Evolutionary conservation across 2,888 invertebrate species (phyloP).

Genomic region (Drosophila recens): DNA sequence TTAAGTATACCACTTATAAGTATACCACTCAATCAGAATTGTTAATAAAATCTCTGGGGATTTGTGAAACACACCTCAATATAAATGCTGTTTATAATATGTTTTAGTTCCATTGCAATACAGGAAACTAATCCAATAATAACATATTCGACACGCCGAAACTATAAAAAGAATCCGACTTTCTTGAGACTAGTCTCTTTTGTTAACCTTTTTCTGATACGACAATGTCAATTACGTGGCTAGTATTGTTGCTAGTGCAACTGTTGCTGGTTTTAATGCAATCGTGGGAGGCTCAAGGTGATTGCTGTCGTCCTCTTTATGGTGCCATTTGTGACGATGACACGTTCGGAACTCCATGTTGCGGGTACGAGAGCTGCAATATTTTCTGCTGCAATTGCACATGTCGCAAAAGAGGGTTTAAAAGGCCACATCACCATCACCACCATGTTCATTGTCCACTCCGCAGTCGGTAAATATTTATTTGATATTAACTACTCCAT

Average conservation of each 20-base stretch:
- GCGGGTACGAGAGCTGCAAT: too few species aligned
- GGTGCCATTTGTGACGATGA: too few species aligned
- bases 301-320: too few species aligned
- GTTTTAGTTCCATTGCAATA: background rate
- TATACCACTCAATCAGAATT: too few species aligned
- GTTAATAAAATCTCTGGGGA: too few species aligned
- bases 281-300: background rate
- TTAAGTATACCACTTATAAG: too few species aligned
- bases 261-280: background rate
- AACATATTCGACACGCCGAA: background rate
- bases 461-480: background rate
- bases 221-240: background rate
- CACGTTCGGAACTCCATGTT: too few species aligned
- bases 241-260: background rate
- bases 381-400: too few species aligned
- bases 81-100: background rate
- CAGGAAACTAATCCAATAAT: background rate
- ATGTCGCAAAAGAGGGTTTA: too few species aligned
- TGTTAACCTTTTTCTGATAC: background rate
- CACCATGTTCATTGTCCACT: background rate
- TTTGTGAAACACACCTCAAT: too few species aligned
- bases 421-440: too few species aligned
- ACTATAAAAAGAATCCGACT: background rate
- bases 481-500: background rate
- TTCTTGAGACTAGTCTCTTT: background rate